A percentile compares a stretch with the other conserved stretches of the same genome.
Conservation (phyloP, 1,140 invertebrate species). For the Brachionus plicatilis region DNA sequence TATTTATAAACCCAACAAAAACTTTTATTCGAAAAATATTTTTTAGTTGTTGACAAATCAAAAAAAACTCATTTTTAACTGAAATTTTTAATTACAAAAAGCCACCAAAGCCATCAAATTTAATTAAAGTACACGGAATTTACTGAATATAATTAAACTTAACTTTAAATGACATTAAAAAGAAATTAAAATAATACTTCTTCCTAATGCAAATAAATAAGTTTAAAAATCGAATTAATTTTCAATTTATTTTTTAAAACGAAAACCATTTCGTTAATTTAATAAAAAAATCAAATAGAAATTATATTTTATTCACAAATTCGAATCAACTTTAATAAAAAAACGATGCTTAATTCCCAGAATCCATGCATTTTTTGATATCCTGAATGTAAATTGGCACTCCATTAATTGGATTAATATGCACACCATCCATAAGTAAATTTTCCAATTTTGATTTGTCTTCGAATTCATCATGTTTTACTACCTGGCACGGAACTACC, state of each 20-base stretch:
- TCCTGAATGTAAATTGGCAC: not conserved
- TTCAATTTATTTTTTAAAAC: not conserved
- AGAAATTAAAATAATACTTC: too few species aligned
- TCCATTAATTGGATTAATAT: not conserved
- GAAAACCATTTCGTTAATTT: not conserved
- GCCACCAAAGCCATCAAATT: too few species aligned
- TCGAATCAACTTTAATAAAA: not conserved
- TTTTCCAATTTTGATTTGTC: not conserved
- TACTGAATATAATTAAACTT: too few species aligned
- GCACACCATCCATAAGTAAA: not conserved
- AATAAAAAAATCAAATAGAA: not conserved
- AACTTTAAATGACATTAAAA: too few species aligned
- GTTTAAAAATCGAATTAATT: too few species aligned
- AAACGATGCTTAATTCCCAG: not conserved
- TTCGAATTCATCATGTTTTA: not conserved
- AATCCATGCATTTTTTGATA: not conserved
- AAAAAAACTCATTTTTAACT: too few species aligned
- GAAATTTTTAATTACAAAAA: too few species aligned
- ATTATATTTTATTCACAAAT: not conserved
- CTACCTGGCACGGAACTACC: not conserved
- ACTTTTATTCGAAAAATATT: too few species aligned
- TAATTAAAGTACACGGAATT: too few species aligned
- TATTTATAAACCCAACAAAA: too few species aligned
- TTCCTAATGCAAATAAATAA: too few species aligned
- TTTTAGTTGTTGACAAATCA: too few species aligned